Evolutionary conservation across 2,113 vertebrate genomes (phyloP).

Genomic region (Leptodactylus fuscus): DNA sequence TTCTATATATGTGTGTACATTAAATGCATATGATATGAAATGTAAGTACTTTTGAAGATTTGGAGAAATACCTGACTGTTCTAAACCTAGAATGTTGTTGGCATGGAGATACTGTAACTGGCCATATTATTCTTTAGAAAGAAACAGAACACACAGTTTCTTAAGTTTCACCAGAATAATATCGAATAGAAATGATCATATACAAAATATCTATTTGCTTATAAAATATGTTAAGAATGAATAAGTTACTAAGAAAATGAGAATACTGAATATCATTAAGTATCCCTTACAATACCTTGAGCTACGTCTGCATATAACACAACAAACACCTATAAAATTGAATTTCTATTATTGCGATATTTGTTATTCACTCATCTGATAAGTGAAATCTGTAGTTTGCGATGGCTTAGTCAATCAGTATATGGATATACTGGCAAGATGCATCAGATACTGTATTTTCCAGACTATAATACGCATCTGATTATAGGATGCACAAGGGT

Average conservation of each 20-base stretch:
- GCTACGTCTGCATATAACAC: not conserved
- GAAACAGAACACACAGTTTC: not conserved
- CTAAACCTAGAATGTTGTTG: not conserved
- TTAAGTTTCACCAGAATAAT: not conserved
- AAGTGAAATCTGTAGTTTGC: not conserved
- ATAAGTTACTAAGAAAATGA: not conserved
- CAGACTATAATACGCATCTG: no score
- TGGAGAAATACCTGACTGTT: not conserved
- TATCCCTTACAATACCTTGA: not conserved
- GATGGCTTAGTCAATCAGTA: not conserved
- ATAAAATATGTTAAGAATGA: conserved; percentile 7
- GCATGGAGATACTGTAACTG: not conserved
- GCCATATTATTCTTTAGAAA: not conserved
- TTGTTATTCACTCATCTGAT: not conserved
- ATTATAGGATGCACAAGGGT: no score
- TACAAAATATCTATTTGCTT: not conserved
- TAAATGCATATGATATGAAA: no score
- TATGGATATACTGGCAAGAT: not conserved
- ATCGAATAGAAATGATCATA: not conserved
- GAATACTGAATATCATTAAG: not conserved
- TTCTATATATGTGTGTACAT: no score
- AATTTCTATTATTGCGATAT: not conserved
- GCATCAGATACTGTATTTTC: not conserved
- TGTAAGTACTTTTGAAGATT: no score
- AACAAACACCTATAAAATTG: conserved; percentile 5